Conservation (phyloP, 2,113 vertebrate species). For the Oenanthe oenanthe region DNA sequence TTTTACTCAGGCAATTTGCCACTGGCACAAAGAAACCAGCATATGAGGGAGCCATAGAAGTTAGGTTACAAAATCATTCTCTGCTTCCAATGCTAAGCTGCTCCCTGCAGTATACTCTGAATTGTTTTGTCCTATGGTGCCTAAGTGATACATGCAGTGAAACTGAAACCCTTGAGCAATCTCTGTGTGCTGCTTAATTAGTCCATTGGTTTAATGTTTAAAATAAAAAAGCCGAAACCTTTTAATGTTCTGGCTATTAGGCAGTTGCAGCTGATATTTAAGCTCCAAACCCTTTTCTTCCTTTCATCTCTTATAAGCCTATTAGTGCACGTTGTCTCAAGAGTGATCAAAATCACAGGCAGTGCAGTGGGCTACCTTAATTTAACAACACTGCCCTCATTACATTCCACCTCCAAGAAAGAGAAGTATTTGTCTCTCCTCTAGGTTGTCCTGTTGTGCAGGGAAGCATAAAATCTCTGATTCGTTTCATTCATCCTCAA, state of each 20-base stretch:
- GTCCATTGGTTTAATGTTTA: not conserved
- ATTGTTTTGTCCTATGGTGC: slow-evolving; percentile 3
- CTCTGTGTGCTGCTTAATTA: not conserved
- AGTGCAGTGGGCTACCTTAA: not conserved
- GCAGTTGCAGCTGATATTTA: not conserved
- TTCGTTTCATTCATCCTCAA: not conserved
- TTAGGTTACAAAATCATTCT: not conserved
- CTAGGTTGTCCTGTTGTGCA: not conserved
- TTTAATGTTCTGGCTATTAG: slow-evolving; percentile 2
- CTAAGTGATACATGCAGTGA: not conserved
- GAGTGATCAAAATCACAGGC: not conserved
- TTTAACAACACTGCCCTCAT: not conserved
- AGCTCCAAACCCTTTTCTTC: not conserved
- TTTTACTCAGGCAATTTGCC: not conserved
- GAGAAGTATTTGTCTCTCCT: not conserved
- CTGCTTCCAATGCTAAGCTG: not conserved
- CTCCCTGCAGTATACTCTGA: not conserved
- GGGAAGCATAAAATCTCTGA: not conserved
- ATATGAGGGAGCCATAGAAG: not conserved
- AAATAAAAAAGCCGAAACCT: not conserved
- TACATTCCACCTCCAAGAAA: not conserved
- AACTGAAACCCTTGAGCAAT: not conserved
- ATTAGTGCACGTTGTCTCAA: not conserved
- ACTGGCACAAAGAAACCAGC: not conserved
- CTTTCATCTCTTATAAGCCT: not conserved